Evolutionary conservation across 1,140 invertebrate genomes (phyloP).

Genomic region (Magallana ariakensis): DNA sequence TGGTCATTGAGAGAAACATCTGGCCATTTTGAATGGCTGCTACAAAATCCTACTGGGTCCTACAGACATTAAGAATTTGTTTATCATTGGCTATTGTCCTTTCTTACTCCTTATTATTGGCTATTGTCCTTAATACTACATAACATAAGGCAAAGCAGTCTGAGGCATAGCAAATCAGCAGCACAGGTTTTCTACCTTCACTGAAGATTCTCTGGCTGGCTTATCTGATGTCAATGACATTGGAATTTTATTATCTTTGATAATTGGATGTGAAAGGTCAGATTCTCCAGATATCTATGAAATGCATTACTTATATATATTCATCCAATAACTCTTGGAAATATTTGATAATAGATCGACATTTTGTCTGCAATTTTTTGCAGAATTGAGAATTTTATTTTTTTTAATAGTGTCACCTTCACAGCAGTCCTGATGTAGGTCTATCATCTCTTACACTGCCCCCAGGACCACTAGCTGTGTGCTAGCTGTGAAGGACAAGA

Average conservation of each 20-base stretch:
- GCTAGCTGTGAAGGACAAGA: conserved; percentile 7
- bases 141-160: conserved; percentile 19
- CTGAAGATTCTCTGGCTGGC: no score
- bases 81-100: neutral
- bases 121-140: no score
- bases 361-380: no score
- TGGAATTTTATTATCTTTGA: conserved; percentile 22
- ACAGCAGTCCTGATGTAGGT: no score
- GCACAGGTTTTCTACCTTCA: neutral
- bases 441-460: no score
- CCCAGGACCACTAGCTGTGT: neutral
- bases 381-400: no score
- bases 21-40: neutral
- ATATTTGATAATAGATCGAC: no score
- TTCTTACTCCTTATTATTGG: neutral
- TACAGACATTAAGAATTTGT: neutral
- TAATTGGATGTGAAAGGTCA: conserved; percentile 5
- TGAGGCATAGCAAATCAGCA: neutral
- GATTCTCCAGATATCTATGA: neutral
- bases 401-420: no score
- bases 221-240: neutral
- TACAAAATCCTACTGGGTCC: neutral
- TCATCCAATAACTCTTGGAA: no score
- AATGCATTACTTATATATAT: no score
- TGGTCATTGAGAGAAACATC: conserved; percentile 20